These are phyloP conservation scores for Noctilio leporinus DNA, from an alignment of 2,113 vertebrate genomes.

Conservation along the genomic window DNA sequence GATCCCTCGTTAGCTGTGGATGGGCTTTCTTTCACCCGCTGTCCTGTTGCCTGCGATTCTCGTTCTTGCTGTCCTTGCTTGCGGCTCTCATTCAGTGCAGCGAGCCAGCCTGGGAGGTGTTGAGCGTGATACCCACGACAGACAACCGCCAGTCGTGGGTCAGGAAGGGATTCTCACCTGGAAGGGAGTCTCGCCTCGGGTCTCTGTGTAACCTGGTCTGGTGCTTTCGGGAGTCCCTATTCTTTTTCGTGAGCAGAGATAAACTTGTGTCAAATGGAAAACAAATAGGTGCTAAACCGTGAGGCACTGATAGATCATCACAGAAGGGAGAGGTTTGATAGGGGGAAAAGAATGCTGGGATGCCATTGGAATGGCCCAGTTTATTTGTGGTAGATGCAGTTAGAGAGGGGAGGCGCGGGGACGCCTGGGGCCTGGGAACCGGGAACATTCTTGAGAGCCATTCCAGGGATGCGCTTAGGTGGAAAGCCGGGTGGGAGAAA, in stretches of 20 bases:
- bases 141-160: background rate
- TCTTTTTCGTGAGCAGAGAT: background rate
- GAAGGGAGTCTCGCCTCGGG: background rate
- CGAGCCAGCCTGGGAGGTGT: background rate
- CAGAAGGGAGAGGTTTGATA: background rate
- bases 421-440: background rate
- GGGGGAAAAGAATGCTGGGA: background rate
- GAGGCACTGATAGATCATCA: background rate
- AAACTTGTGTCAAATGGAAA: background rate
- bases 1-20: background rate
- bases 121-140: background rate
- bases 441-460: background rate
- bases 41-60: background rate
- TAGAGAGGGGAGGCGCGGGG: background rate
- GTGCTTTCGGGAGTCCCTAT: background rate
- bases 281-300: background rate
- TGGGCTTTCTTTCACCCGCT: background rate
- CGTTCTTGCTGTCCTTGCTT: background rate
- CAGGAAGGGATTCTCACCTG: background rate
- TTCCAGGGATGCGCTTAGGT: background rate
- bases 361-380: background rate
- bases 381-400: background rate
- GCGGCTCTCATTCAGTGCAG: background rate
- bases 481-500: background rate
- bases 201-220: rapidly evolving